phyloP scores from a whole-genome alignment of 2,888 invertebrate species.

The Scotopteryx bipunctaria region DNA sequence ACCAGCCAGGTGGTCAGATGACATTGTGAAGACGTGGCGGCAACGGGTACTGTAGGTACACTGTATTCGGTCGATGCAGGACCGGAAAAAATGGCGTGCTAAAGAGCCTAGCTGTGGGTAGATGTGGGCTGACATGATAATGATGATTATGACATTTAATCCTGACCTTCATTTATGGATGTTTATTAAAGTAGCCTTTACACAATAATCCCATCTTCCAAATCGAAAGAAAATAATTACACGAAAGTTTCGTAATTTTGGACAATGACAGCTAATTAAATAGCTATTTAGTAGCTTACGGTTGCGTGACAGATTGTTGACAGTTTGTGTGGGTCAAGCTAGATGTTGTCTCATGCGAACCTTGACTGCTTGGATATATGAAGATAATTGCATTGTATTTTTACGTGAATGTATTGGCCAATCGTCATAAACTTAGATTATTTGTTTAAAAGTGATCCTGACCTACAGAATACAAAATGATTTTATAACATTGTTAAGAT shows the following conservation, averaged over 20 bases:
- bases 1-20: too few relatives aligned
- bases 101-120: too few relatives aligned
- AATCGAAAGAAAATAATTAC: constrained; percentile 22
- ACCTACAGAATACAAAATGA: constrained; percentile 16
- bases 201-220: constrained; percentile 20
- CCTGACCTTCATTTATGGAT: constrained; percentile 43
- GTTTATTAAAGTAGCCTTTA: constrained; percentile 42
- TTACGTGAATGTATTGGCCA: constrained; percentile 30
- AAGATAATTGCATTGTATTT: constrained; percentile 33
- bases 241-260: constrained; percentile 31
- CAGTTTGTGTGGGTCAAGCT: constrained; percentile 27
- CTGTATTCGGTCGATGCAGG: too few relatives aligned
- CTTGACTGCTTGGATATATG: constrained; percentile 45
- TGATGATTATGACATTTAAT: not conserved
- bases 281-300: constrained; percentile 52
- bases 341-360: constrained; percentile 45
- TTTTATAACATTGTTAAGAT: constrained; percentile 2
- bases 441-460: constrained; percentile 20
- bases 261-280: constrained; percentile 65
- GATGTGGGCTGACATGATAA: too few relatives aligned
- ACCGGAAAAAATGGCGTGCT: too few relatives aligned
- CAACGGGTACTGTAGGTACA: too few relatives aligned
- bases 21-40: too few relatives aligned
- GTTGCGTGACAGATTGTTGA: constrained; percentile 54
- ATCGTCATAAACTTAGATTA: constrained; percentile 17